These are phyloP conservation scores for Eucera pruinosa DNA, from an alignment of 2,888 invertebrate genomes.

Conservation along the genomic window DNA sequence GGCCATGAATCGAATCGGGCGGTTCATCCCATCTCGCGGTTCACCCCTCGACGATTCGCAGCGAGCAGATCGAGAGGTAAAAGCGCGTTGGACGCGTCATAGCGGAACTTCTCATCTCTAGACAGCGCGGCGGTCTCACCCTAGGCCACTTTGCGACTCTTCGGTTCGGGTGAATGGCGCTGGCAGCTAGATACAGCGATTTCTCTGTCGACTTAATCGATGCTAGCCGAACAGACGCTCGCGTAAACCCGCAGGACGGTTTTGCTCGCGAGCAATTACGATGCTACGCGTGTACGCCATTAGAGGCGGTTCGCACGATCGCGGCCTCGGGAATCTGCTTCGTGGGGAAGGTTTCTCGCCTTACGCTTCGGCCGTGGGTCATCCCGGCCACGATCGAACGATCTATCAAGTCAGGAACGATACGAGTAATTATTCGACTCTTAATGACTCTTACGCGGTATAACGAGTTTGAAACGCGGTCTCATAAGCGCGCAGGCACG, in stretches of 20 bases:
- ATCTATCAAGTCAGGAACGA: constrained; percentile 74
- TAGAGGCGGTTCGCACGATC: constrained; percentile 56
- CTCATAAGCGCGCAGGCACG: constrained; percentile 43
- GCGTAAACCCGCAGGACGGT: constrained; percentile 17
- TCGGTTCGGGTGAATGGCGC: background rate
- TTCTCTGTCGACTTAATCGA: constrained; percentile 25
- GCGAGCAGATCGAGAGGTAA: background rate
- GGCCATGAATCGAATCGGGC: constrained; percentile 13
- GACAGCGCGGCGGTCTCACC: background rate
- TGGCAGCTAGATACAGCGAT: background rate
- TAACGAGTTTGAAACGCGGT: constrained; percentile 65
- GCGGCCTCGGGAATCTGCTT: constrained; percentile 33
- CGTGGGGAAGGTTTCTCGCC: constrained; percentile 55
- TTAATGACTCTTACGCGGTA: constrained; percentile 73
- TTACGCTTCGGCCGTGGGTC: constrained; percentile 64
- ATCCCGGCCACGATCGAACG: constrained; percentile 75
- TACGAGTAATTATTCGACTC: constrained; percentile 76
- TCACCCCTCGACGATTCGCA: background rate
- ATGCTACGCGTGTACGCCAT: constrained; percentile 43
- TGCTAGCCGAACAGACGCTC: background rate
- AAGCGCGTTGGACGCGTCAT: background rate
- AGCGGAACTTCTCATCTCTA: background rate
- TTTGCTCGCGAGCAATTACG: constrained; percentile 57
- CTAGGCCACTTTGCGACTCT: constrained; percentile 21
- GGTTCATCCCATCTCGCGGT: constrained; percentile 7